Percentiles rank a stretch among this genome's conserved stretches.
Evolutionary conservation across 2,113 vertebrate species (phyloP).

Genomic region (Notarius quadriscutis): DNA sequence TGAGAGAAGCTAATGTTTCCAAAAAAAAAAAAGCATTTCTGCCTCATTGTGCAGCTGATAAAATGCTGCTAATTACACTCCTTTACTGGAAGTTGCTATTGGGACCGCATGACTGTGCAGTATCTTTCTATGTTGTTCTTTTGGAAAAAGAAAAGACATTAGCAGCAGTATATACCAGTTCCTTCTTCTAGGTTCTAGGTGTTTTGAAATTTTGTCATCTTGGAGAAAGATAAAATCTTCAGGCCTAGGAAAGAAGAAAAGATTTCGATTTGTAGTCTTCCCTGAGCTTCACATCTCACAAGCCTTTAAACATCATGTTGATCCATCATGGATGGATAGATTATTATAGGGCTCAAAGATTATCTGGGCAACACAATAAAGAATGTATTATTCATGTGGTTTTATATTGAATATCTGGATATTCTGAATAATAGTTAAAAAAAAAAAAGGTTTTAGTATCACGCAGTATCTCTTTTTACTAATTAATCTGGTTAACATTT

Average conservation of each 20-base stretch:
- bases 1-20: not conserved
- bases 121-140: conserved; percentile 4
- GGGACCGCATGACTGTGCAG: not conserved
- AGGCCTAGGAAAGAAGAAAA: conserved; percentile 15
- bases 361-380: not conserved
- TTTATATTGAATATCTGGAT: not conserved
- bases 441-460: not conserved
- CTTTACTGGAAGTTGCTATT: conserved; percentile 16
- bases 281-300: not conserved
- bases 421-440: not conserved
- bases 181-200: not conserved
- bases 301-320: not conserved
- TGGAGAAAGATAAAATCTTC: conserved; percentile 1
- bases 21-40: not conserved
- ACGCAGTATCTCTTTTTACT: not conserved
- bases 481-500: not conserved
- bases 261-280: not conserved
- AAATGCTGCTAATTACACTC: conserved; percentile 12
- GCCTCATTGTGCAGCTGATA: not conserved
- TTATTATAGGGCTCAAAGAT: not conserved
- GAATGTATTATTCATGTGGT: not conserved
- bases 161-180: conserved; percentile 10
- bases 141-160: conserved; percentile 8
- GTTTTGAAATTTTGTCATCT: not conserved
- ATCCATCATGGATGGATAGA: not conserved